Conservation (phyloP, 2,888 invertebrate genomes). For the Aspidapion aeneum region DNA sequence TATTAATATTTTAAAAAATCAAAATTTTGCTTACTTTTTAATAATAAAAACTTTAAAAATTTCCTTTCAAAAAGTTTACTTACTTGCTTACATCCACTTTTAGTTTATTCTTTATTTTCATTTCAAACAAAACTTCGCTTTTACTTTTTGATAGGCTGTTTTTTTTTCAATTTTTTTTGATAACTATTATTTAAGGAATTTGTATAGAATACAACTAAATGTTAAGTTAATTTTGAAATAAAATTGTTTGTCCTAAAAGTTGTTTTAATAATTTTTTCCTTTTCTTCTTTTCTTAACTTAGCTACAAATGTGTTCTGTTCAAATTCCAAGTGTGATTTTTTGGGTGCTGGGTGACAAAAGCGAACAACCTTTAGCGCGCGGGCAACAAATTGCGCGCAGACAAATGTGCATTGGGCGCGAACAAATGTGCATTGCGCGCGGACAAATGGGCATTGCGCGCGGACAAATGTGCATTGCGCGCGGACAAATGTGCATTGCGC, state of each 20-base stretch:
- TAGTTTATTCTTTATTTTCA: background rate
- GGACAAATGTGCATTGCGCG: too few relatives aligned
- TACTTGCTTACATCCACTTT: too few relatives aligned
- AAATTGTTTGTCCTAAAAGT: constrained; percentile 7
- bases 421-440: too few relatives aligned
- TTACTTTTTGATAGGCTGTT: constrained; percentile 27
- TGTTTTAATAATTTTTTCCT: constrained; percentile 4
- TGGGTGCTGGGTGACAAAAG: background rate
- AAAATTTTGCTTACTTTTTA: too few relatives aligned
- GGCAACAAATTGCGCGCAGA: too few relatives aligned
- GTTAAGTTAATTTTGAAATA: constrained; percentile 25
- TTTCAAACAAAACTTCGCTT: constrained; percentile 19
- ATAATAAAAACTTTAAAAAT: too few relatives aligned
- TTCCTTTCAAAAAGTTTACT: too few relatives aligned
- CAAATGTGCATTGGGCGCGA: too few relatives aligned
- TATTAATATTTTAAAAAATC: too few relatives aligned
- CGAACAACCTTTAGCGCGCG: too few relatives aligned
- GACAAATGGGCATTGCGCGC: too few relatives aligned
- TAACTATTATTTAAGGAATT: constrained; percentile 21
- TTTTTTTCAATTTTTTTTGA: constrained; percentile 25
- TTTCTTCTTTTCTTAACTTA: background rate
- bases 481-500: too few relatives aligned
- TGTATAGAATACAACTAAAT: constrained; percentile 30
- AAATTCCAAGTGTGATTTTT: background rate
- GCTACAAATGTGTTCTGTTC: background rate